These are phyloP conservation scores for Drosophila kambysellisi DNA, from an alignment of 2,888 invertebrate species.

Conservation along the genomic window DNA sequence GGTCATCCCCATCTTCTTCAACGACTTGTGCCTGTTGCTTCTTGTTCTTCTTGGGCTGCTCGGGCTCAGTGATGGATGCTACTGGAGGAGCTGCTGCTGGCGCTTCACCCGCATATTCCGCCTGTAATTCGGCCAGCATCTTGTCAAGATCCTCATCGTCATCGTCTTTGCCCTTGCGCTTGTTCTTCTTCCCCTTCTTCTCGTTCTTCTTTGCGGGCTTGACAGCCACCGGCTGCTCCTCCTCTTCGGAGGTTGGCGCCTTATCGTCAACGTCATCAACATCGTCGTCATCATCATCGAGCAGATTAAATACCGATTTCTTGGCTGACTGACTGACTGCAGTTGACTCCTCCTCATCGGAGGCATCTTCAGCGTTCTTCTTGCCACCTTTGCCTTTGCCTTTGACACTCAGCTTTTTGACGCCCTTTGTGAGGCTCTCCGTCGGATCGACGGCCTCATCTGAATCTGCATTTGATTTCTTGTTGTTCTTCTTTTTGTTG, in stretches of 20 bases:
- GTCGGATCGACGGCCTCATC: constrained; percentile 86
- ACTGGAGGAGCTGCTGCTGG: constrained; percentile 85
- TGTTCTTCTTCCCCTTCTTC: constrained; percentile 90
- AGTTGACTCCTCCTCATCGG: constrained; percentile 78
- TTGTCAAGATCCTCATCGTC: constrained; percentile 92
- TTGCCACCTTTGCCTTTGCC: constrained; percentile 84
- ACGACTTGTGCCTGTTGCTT: constrained; percentile 55
- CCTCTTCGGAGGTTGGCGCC: constrained; percentile 54
- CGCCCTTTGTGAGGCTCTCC: constrained; percentile 85
- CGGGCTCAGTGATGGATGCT: constrained; percentile 32
- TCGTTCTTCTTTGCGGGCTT: constrained; percentile 84
- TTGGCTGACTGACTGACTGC: constrained; percentile 82
- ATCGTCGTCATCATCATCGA: constrained; percentile 88
- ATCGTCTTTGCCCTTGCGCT: constrained; percentile 91
- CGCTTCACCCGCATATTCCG: constrained; percentile 91
- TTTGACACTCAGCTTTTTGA: constrained; percentile 87
- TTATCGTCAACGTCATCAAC: constrained; percentile 49
- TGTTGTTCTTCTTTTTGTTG: constrained; percentile 80
- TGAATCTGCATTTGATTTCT: constrained; percentile 74
- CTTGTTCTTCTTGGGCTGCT: constrained; percentile 82
- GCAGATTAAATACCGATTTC: constrained; percentile 89
- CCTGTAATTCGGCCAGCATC: constrained; percentile 91
- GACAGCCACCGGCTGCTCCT: constrained; percentile 85
- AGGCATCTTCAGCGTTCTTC: constrained; percentile 78
- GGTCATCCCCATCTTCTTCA: constrained; percentile 82